These are phyloP conservation scores for Ptychoptera albimana DNA, from an alignment of 2,888 invertebrate genomes.

Conservation along the genomic window DNA sequence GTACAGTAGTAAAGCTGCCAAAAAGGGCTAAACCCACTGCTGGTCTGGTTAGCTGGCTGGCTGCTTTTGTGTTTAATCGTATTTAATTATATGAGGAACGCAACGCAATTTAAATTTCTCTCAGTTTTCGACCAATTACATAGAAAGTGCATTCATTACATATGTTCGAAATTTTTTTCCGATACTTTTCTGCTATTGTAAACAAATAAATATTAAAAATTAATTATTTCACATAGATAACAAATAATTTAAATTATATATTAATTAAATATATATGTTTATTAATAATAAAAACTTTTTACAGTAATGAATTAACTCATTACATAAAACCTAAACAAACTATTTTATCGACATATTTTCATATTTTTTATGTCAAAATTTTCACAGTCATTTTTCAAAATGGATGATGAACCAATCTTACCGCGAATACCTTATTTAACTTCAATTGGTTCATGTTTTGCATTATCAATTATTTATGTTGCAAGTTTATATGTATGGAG, in stretches of 20 bases:
- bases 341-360: background rate
- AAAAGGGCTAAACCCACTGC: constrained; percentile 4
- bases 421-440: constrained; percentile 33
- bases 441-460: constrained; percentile 56
- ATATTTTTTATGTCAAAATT: constrained; percentile 4
- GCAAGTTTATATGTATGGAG: constrained; percentile 81
- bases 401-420: constrained; percentile 1
- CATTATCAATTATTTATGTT: constrained; percentile 65
- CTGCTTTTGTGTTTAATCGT: no score
- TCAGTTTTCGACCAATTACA: no score
- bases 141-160: no score
- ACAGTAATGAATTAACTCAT: background rate
- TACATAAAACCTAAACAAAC: background rate
- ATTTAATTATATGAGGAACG: no score
- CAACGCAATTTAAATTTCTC: no score
- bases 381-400: background rate
- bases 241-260: background rate
- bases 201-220: no score
- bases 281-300: background rate
- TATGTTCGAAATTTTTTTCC: no score
- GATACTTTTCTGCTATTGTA: no score
- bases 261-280: constrained; percentile 2
- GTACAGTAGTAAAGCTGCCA: constrained; percentile 3
- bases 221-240: no score
- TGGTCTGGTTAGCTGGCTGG: no score